Evolutionary conservation across 1,140 invertebrate genomes (phyloP).

Genomic region (Neodiprion pinetum): DNA sequence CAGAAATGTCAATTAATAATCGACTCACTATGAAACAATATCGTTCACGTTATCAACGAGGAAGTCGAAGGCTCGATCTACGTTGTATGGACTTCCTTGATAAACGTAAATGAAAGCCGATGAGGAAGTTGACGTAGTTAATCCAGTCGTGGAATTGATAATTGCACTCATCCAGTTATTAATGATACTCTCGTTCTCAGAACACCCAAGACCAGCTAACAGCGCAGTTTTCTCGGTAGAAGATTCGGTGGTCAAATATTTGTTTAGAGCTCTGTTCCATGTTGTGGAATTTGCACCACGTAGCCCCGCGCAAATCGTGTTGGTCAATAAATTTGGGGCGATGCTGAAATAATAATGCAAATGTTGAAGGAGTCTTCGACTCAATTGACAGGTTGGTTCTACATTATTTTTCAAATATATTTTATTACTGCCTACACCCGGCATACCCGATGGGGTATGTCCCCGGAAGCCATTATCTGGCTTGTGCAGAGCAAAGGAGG

Average conservation of each 20-base stretch:
- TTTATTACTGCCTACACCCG: no score
- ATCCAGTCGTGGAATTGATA: not conserved
- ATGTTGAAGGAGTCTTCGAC: conserved; percentile 28
- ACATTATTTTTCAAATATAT: no score
- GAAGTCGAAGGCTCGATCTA: conserved; percentile 48
- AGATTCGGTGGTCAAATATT: conserved; percentile 72
- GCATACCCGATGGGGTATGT: no score
- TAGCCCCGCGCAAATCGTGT: conserved; percentile 83
- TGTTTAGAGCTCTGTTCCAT: conserved; percentile 81
- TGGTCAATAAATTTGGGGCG: conserved; percentile 75
- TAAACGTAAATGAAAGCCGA: conserved; percentile 49
- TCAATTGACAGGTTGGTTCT: not conserved
- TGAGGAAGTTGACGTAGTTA: not conserved
- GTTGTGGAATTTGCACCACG: conserved; percentile 74
- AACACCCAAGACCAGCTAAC: conserved; percentile 75
- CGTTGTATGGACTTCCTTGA: conserved; percentile 52
- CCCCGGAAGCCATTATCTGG: no score
- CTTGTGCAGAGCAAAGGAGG: no score
- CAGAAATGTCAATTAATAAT: not conserved
- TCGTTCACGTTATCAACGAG: not conserved
- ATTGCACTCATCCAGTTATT: conserved; percentile 47
- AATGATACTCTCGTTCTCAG: conserved; percentile 74
- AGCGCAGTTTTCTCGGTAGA: conserved; percentile 74
- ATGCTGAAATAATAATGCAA: conserved; percentile 64
- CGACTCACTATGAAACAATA: not conserved